These are phyloP conservation scores for Geotrupes spiniger DNA, from an alignment of 2,888 invertebrate genomes.

Conservation along the genomic window DNA sequence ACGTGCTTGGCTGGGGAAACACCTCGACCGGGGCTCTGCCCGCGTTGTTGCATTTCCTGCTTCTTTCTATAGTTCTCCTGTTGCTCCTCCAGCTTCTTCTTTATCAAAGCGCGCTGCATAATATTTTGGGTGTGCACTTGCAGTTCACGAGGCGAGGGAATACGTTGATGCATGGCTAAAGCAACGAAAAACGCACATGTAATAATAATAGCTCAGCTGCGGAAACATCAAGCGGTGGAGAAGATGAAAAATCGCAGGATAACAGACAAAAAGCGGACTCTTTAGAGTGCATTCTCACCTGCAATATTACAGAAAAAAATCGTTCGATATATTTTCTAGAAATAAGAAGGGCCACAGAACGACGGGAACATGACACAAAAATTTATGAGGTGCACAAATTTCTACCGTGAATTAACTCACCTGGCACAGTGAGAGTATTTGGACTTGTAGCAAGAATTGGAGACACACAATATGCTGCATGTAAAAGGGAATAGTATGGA, in stretches of 20 bases:
- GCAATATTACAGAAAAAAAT: background rate
- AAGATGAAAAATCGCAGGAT: background rate
- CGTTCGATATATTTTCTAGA: background rate
- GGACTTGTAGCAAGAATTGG: conserved; percentile 67
- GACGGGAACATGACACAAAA: background rate
- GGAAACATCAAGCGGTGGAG: background rate
- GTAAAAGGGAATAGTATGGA: no score
- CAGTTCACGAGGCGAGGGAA: conserved; percentile 81
- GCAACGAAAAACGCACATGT: conserved; percentile 18
- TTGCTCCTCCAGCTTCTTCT: conserved; percentile 87
- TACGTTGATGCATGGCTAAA: conserved; percentile 66
- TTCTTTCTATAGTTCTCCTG: conserved; percentile 79
- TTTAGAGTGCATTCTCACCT: no score
- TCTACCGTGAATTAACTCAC: conserved; percentile 50
- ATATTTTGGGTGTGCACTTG: conserved; percentile 83
- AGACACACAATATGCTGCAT: conserved; percentile 72
- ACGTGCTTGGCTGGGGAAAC: conserved; percentile 52
- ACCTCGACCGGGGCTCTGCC: conserved; percentile 28
- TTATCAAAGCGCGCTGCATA: conserved; percentile 81
- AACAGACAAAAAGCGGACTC: background rate
- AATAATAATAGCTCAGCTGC: background rate
- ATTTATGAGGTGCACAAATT: background rate
- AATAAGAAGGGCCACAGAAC: no score
- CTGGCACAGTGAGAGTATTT: conserved; percentile 65
- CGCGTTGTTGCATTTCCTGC: conserved; percentile 56